Conservation (phyloP, 2,113 vertebrate genomes). For the Gavia stellata region DNA sequence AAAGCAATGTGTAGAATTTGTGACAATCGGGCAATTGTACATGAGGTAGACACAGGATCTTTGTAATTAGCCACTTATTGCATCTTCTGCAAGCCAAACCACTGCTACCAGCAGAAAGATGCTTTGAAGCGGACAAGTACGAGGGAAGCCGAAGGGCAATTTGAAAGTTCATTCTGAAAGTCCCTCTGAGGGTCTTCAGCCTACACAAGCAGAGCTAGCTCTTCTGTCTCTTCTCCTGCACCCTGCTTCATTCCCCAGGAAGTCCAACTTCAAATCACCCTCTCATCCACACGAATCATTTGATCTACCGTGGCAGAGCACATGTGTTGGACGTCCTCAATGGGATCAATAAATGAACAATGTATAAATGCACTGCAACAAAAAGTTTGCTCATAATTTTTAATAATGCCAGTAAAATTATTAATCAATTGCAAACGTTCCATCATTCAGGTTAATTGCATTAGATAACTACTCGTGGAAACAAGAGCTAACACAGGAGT, state of each 20-base stretch:
- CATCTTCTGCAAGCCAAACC: neutral
- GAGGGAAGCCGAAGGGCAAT: neutral
- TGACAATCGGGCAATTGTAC: neutral
- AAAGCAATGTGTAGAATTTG: neutral
- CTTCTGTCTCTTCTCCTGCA: neutral
- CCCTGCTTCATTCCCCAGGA: neutral
- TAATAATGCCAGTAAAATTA: neutral
- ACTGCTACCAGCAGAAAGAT: neutral
- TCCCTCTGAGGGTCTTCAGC: neutral
- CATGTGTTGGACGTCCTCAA: neutral
- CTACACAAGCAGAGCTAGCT: neutral
- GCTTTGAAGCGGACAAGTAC: neutral
- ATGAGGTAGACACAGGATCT: neutral
- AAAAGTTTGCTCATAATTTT: neutral
- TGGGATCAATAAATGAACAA: neutral
- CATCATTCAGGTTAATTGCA: neutral
- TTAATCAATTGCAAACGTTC: neutral
- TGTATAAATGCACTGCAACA: neutral
- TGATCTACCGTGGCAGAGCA: neutral
- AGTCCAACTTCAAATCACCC: neutral
- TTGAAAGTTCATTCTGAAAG: neutral
- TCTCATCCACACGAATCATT: neutral
- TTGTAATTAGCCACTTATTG: neutral
- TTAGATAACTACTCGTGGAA: no score
- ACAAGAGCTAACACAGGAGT: no score